A percentile compares a stretch with the other conserved stretches of the same genome.
These are phyloP conservation scores for Nylanderia fulva DNA, from an alignment of 1,140 invertebrate genomes.

Conservation along the genomic window DNA sequence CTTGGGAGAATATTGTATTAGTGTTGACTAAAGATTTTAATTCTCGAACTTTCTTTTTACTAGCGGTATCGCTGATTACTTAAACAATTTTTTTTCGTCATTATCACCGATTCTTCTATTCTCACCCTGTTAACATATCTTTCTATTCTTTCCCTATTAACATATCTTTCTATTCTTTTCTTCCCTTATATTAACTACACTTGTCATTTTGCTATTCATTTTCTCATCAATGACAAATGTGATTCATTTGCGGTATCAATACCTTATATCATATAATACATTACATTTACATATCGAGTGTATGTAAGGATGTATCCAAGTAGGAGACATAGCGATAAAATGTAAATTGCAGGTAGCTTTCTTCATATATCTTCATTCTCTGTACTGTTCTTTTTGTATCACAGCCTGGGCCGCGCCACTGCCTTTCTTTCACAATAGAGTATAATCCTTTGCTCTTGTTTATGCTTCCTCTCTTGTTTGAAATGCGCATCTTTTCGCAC, in stretches of 20 bases:
- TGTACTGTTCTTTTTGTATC: slow-evolving; percentile 86
- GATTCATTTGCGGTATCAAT: slow-evolving; percentile 53
- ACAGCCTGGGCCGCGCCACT: slow-evolving; percentile 86
- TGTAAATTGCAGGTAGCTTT: slow-evolving; percentile 82
- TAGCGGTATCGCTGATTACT: slow-evolving; percentile 12
- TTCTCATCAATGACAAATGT: slow-evolving; percentile 22
- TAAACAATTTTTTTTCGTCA: slow-evolving; percentile 22
- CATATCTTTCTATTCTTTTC: neutral
- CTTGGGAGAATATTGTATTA: slow-evolving; percentile 39
- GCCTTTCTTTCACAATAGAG: slow-evolving; percentile 71
- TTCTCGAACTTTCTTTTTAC: slow-evolving; percentile 14
- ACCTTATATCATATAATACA: slow-evolving; percentile 79
- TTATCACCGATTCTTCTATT: slow-evolving; percentile 11
- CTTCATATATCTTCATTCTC: slow-evolving; percentile 83
- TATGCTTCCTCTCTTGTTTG: neutral
- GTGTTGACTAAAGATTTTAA: slow-evolving; percentile 29
- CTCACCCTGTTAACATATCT: neutral
- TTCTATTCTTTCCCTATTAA: neutral
- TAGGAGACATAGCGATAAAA: slow-evolving; percentile 81
- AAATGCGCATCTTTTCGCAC: neutral
- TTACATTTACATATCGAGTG: slow-evolving; percentile 84
- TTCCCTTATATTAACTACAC: neutral
- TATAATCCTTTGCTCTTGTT: slow-evolving; percentile 32
- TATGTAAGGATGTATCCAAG: slow-evolving; percentile 80
- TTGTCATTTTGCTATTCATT: slow-evolving; percentile 6